Evolutionary conservation across 2,797 vertebrate genomes (phyloP), one percentile per base, ranked within the genome.

Genomic region (Oophaga sylvatica): DNA sequence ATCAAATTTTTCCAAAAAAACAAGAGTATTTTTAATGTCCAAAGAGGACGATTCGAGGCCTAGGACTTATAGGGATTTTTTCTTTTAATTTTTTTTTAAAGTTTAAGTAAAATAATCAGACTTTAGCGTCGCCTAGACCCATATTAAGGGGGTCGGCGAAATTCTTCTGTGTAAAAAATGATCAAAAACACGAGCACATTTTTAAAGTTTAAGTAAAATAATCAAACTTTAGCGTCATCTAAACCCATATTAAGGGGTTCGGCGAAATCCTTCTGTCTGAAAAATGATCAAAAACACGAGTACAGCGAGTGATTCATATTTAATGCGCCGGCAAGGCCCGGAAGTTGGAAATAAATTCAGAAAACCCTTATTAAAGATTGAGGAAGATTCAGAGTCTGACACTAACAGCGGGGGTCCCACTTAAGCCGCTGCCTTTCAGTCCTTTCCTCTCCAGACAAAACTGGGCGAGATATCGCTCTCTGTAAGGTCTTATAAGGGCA

Each of bases 281-380:
- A 62, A 81, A 65, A 71, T 70, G 75, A 84, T 78, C 86, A 88
- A 84, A 88, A 84, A 60, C 75, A 80, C 0, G 8, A 48, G 56
- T 63, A 35, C 31, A 35, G 53, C 81, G 45, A 80, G 45, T 80
- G 81, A 88, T 80, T 80, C 73, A 80, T 84, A 70, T 88, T 88
- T 88, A 80, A 88, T 84, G 81, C 53, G 81, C 41, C 56, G n/a
- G 26, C 80, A 71, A 84, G 81, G 76, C 81, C 75, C 63, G 45
- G 78, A 83, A 83, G 81, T 70, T 84, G 62, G 26, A 84, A 70
- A 84, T 41, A 84, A 71, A 84, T 79, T 84, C 75, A 60, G n/a
- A 80, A 35, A 53, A 80, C 2, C n/a, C 81, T 88, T 84, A 71
- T 87, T 79, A 83, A 71, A 41, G 5, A 41, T 70, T 48, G 60